Evolutionary conservation across 1,140 invertebrate genomes (phyloP), one percentile per base, ranked within the genome.

Genomic region (Charaxes varanes): DNA sequence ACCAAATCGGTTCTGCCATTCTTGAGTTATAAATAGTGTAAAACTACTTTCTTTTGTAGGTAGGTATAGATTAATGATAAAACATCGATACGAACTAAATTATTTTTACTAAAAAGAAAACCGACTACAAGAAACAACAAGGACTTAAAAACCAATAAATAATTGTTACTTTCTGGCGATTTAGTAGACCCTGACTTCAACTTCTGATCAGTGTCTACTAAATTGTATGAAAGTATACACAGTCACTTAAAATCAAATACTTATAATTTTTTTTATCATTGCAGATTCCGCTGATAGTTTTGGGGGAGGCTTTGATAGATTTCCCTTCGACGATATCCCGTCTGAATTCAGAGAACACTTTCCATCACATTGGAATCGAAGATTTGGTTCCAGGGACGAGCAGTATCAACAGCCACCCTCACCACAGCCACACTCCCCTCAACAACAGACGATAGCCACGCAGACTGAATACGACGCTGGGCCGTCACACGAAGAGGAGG

Each of bases 311-410:
- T 86, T 87, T 60, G 79, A 85, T 47, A 86, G 85, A 65, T 85
- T 85, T 21, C 88, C 87, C 19, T 88, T 89, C 44, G 87, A 89
- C 70, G 81, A 87, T 50, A 82, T 87, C 53, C 85, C 87, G 21
- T 71, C 84, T 48, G 87, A 88, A 58, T 89, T 88, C 56, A 83
- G 87, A 53, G 85, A 87, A 45, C 87, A 87, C 46, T 86, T 88
- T 51, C 87, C 87, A 37, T 81, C 55, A 51, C 82, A 66, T 82
- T 88, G 76, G 86, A 83, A 53, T 62, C 64, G 56, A 48, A 74
- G 69, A 61, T 86, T 62, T 63, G 62, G 62, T 35, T 42, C 69
- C 5, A 66, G 70, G 5, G 72, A 80, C 33, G 72, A 80, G 15
- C 66, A 61, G 12, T 51, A 53, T 10, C 51, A 48, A 26, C 48